Evolutionary conservation across 2,888 invertebrate genomes (phyloP), one percentile per base, ranked within the genome.

Genomic region (Zootermopsis nevadensis): DNA sequence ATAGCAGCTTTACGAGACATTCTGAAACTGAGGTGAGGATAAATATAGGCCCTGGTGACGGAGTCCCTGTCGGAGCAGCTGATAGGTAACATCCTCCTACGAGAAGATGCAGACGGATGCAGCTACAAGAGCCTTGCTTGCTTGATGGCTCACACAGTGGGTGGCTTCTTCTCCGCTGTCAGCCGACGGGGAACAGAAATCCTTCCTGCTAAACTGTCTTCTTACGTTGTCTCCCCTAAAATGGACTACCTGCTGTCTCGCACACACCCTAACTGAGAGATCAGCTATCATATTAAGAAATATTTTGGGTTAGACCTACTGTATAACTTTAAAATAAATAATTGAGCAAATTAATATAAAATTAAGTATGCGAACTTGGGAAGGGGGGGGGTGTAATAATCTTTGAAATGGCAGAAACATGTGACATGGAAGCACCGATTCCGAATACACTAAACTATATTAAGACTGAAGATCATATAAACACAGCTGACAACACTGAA

Each of bases 1-100:
- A 69, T 69, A 33, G 27, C 31, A 69, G 33, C 30, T 69, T 69
- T 74, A 74, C 35, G 72, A 74, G 72, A 74, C 35, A 35, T 74
- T 38, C 48, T 19, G 48, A 48, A 53, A 31, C 35, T 8, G 38
- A n/a, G 66, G 48, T 55, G 77, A 66, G 33, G 60, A 66, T 79
- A 79, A 79, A 79, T 79, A 66, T 79, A 79, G 79, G 79, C 76
- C 76, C 42, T 27, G 22, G 38, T 24, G 42, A 31, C 24, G 30
- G 53, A 19, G 10, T 33, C 7, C n/a, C 1, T n/a, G n/a, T 53
- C 53, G 12, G 6, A 69, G 31, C 69, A 69, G 33, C 19, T 12
- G 38, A 42, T 42, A 35, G 42, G 42, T 38, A 38, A 35, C 74
- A 42, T 69, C 22, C 33, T 74, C 12, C 38, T 10, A n/a, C n/a